Percentiles rank a stretch among this genome's conserved stretches.
phyloP scores from a whole-genome alignment of 1,140 invertebrate genomes.

The Lepidurus apus region DNA sequence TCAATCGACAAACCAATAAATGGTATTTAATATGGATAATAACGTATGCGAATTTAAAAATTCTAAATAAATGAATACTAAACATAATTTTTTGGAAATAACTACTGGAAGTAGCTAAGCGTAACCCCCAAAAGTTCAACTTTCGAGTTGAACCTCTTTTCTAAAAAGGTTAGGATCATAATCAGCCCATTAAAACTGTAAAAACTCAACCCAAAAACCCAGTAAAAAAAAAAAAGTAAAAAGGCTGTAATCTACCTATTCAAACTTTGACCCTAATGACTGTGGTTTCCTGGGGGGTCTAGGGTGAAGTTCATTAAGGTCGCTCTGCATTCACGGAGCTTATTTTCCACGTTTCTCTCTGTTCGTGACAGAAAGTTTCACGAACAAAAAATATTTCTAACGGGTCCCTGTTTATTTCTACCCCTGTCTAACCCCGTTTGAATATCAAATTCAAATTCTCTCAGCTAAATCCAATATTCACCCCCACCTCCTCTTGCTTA shows the following conservation, averaged over 20 bases:
- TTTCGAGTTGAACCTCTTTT: background rate
- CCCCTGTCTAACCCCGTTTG: too few species aligned
- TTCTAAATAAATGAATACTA: too few species aligned
- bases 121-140: too few species aligned
- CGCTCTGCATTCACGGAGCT: background rate
- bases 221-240: background rate
- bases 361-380: background rate
- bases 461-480: too few species aligned
- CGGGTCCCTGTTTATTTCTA: too few species aligned
- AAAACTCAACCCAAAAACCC: background rate
- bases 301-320: conserved; percentile 10
- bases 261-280: conserved; percentile 19
- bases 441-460: too few species aligned
- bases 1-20: too few species aligned
- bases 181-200: background rate
- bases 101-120: too few species aligned
- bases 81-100: too few species aligned
- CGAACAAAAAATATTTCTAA: background rate
- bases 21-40: too few species aligned
- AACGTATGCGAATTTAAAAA: too few species aligned
- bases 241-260: background rate
- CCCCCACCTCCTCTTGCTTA: too few species aligned
- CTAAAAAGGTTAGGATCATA: background rate
- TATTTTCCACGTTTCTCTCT: background rate
- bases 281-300: background rate